phyloP scores from a whole-genome alignment of 2,797 vertebrate species.

The Typhlichthys eigenmanni region DNA sequence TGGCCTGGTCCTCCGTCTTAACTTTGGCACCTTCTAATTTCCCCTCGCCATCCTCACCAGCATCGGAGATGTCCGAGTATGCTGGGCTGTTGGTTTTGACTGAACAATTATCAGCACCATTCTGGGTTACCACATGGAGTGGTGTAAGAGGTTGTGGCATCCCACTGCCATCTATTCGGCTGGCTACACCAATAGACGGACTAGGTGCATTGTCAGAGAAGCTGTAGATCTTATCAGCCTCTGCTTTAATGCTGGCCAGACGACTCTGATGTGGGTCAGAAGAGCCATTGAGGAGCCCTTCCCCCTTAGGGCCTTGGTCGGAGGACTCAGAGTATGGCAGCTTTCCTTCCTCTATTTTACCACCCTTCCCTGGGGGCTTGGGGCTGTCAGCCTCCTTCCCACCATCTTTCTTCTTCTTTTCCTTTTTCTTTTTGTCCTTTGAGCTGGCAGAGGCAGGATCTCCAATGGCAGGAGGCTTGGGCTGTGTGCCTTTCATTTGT shows the following conservation, averaged over 20 bases:
- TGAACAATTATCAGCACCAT: slow-evolving; percentile 92
- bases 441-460: slow-evolving; percentile 85
- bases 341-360: slow-evolving; percentile 88
- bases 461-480: slow-evolving; percentile 87
- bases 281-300: slow-evolving; percentile 89
- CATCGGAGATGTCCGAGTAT: slow-evolving; percentile 97
- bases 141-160: slow-evolving; percentile 90
- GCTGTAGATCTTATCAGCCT: slow-evolving; percentile 98
- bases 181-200: slow-evolving; percentile 91
- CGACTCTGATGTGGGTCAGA: slow-evolving; percentile 95
- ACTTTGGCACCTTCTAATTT: slow-evolving; percentile 86
- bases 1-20: slow-evolving; percentile 88
- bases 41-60: slow-evolving; percentile 95
- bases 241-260: slow-evolving; percentile 96
- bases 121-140: slow-evolving; percentile 90
- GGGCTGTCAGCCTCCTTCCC: slow-evolving; percentile 88
- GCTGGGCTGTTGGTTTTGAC: slow-evolving; percentile 98
- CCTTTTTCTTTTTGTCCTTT: slow-evolving; percentile 97
- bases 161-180: slow-evolving; percentile 87
- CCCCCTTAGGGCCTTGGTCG: slow-evolving; percentile 82
- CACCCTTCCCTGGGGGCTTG: slow-evolving; percentile 85
- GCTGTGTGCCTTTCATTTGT: slow-evolving; percentile 90
- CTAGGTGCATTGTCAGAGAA: slow-evolving; percentile 97
- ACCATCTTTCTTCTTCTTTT: slow-evolving; percentile 94
- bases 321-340: slow-evolving; percentile 85